phyloP scores from a whole-genome alignment of 2,888 invertebrate genomes.

The Apotomis turbidana region DNA sequence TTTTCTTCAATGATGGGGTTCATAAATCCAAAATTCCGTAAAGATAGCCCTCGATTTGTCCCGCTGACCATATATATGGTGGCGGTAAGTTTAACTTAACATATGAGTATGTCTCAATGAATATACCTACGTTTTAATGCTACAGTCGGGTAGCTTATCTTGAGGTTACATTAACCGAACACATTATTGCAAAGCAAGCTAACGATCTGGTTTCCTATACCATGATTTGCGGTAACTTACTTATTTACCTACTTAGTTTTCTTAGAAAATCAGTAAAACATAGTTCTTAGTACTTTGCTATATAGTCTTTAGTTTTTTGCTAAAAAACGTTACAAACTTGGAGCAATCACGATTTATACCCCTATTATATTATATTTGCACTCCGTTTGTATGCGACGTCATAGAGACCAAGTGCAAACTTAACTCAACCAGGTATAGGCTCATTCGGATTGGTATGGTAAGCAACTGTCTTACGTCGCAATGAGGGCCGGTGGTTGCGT shows the following conservation, averaged over 20 bases:
- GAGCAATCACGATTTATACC: not conserved
- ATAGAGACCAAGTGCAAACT: not conserved
- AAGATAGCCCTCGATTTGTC: too few relatives aligned
- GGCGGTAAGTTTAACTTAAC: too few relatives aligned
- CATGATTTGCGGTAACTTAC: not conserved
- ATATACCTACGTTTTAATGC: not conserved
- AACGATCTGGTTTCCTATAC: not conserved
- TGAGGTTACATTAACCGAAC: not conserved
- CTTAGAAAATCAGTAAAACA: not conserved
- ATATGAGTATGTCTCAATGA: too few relatives aligned
- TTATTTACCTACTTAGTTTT: not conserved
- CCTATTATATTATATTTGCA: not conserved
- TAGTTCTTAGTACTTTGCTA: not conserved
- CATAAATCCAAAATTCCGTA: too few relatives aligned
- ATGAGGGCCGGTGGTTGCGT: conserved; percentile 31
- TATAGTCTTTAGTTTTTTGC: not conserved
- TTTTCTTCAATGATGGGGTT: too few relatives aligned
- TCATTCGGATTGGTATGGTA: conserved; percentile 1
- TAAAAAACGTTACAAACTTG: not conserved
- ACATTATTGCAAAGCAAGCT: not conserved
- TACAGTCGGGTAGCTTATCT: not conserved
- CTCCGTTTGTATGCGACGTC: not conserved
- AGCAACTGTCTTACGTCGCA: conserved; percentile 20
- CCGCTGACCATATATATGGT: too few relatives aligned
- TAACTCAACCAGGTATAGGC: not conserved